phyloP scores from a whole-genome alignment of 2,797 vertebrate species.

The Anas capensis region DNA sequence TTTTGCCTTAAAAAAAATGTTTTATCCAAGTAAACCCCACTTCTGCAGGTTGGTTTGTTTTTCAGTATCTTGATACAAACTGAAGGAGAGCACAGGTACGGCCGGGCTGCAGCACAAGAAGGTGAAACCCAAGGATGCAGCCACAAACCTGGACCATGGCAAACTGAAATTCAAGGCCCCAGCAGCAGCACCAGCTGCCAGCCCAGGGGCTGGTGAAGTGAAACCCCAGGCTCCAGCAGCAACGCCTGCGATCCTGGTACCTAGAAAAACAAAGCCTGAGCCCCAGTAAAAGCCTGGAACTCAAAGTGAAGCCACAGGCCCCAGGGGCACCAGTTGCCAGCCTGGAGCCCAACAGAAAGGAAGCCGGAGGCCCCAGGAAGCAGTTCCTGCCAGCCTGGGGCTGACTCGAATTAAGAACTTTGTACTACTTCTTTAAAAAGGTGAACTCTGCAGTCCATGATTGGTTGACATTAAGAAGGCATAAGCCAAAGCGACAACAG shows the following conservation, averaged over 20 bases:
- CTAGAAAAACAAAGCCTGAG: conserved; percentile 48
- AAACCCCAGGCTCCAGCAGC: conserved; percentile 48
- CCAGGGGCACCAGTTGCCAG: conserved; percentile 24
- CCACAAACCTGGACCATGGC: conserved; percentile 34
- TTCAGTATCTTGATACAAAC: conserved; percentile 54
- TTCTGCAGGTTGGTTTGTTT: conserved; percentile 55
- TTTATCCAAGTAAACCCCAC: conserved; percentile 54
- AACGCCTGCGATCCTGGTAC: conserved; percentile 44
- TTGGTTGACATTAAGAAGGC: conserved; percentile 81
- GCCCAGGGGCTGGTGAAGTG: conserved; percentile 24
- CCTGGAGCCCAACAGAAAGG: conserved; percentile 54
- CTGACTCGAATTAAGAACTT: conserved; percentile 64
- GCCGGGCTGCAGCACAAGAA: conserved; percentile 37
- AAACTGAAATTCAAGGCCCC: conserved; percentile 62
- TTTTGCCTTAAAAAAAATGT: conserved; percentile 23
- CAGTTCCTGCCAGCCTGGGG: neutral
- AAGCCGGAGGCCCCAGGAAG: neutral
- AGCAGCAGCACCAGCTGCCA: conserved; percentile 36
- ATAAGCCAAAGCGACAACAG: conserved; percentile 78
- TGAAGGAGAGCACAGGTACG: conserved; percentile 58
- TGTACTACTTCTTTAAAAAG: conserved; percentile 68
- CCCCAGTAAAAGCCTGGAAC: conserved; percentile 41
- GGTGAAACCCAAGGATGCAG: conserved; percentile 47
- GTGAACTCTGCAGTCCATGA: conserved; percentile 78
- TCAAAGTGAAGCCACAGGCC: conserved; percentile 26